Evolutionary conservation across 2,113 vertebrate genomes (phyloP).

Genomic region (Cyanocitta stelleri): DNA sequence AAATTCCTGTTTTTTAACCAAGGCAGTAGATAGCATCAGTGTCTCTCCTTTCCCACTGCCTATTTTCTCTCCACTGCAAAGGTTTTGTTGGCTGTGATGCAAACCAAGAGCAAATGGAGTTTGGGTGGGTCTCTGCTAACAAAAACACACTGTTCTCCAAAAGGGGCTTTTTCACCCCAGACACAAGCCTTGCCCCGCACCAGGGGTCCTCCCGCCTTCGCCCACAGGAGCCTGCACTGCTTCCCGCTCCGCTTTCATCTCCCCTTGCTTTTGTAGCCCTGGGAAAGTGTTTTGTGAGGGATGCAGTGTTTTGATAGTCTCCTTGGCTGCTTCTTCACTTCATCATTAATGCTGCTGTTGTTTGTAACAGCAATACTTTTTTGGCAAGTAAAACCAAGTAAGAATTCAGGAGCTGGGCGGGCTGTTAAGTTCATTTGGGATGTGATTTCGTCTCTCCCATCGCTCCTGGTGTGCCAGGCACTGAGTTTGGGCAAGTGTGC

Average conservation of each 20-base stretch:
- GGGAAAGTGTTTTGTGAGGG: not conserved
- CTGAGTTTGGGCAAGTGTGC: not conserved
- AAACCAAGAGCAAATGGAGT: not conserved
- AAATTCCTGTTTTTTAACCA: not conserved
- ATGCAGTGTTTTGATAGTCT: constrained; percentile 9
- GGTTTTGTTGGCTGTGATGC: not conserved
- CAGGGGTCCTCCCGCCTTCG: not conserved
- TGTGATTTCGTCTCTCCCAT: not conserved
- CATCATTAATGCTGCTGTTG: not conserved
- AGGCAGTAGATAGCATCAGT: not conserved
- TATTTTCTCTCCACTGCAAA: not conserved
- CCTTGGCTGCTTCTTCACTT: not conserved
- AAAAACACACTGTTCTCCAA: not conserved
- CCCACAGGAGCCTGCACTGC: not conserved
- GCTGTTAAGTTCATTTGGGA: not conserved
- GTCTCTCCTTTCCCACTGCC: not conserved
- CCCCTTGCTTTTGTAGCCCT: constrained; percentile 13
- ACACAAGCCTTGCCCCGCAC: not conserved
- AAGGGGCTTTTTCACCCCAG: constrained; percentile 6
- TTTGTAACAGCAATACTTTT: not conserved
- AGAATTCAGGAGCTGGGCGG: not conserved
- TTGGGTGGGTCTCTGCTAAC: not conserved
- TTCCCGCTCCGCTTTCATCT: constrained; percentile 1
- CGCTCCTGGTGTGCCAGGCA: accelerated
- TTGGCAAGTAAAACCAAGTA: not conserved